Base-by-base conservation (phyloP, 2,888 invertebrate species). In the Eupithecia subfuscata region DNA sequence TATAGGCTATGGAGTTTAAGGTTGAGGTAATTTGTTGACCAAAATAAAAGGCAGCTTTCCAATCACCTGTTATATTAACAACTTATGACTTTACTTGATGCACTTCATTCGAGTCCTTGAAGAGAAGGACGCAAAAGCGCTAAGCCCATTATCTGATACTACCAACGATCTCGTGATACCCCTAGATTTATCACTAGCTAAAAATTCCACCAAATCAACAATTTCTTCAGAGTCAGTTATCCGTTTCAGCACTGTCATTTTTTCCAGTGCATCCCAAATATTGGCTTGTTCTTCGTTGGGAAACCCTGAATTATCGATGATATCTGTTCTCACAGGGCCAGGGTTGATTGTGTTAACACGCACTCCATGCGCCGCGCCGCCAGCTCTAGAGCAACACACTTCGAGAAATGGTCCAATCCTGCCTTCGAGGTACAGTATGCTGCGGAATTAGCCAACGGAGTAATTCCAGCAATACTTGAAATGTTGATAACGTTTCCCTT, bases 291-390 rank as follows among this genome's bases (percentile, higher is more conserved):
- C 18, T 37, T 64, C 64, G 9, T 64, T 30, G 9, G 64, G 18
- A 18, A 64, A 2, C 34, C 64, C 30, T 11, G 11, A 34, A 34
- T 64, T 64, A 0, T 64, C 64, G 30, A 34, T 16, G 18, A 64
- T 18, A 34, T 64, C 37, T 9, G 64, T 34, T 64, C 14, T 25
- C 43, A 97, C 96, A 0, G 98, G 98, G 18, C 98, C 98, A 18
- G 98, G 98, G 90, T 97, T 98, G 0, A 98, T 97, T 69, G 96
- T 95, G 90, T 98, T 98, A 0, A 97, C 97, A 69, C 98, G 94
- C 0, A 98, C 97, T 76, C 96, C 96, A 84, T 96, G 96, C 0
- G 95, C 79, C 43, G 96, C 0, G 95, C 79, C 43, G 97, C 97
- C 64, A 97, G 90, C 82, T 97, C 98, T 52, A 98, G 90, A 4